Evolutionary conservation across 2,797 vertebrate species (phyloP).

Genomic region (Oryzias dopingdopingensis): DNA sequence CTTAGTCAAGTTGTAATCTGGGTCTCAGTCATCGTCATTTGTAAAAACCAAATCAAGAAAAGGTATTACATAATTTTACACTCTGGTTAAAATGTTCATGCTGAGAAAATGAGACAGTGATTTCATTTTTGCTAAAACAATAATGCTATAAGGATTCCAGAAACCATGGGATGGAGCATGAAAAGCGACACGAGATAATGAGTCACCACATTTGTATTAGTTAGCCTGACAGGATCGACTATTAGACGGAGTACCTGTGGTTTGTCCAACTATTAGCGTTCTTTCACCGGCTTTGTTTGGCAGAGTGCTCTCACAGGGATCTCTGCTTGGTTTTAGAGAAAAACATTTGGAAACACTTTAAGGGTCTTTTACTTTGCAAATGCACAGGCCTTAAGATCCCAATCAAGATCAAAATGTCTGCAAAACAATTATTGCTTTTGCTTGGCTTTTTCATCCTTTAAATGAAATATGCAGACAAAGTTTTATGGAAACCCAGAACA

Average conservation of each 20-base stretch:
- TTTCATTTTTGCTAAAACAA: slow-evolving; percentile 40
- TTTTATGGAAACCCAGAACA: slow-evolving; percentile 29
- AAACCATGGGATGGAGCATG: slow-evolving; percentile 23
- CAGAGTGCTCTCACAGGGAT: slow-evolving; percentile 33
- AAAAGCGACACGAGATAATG: slow-evolving; percentile 26
- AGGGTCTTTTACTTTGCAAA: slow-evolving; percentile 35
- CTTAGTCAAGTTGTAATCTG: slow-evolving; percentile 8
- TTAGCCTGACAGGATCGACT: slow-evolving; percentile 23
- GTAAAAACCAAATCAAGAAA: slow-evolving; percentile 16
- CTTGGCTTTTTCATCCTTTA: slow-evolving; percentile 35
- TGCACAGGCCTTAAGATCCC: slow-evolving; percentile 58
- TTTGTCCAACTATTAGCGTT: slow-evolving; percentile 39
- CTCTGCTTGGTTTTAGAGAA: slow-evolving; percentile 46
- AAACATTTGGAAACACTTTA: slow-evolving; percentile 46
- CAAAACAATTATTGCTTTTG: slow-evolving; percentile 40
- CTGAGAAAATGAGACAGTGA: slow-evolving; percentile 23
- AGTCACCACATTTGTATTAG: slow-evolving; percentile 33
- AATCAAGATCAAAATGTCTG: slow-evolving; percentile 65
- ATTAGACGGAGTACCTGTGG: slow-evolving; percentile 34
- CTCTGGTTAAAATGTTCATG: slow-evolving; percentile 24
- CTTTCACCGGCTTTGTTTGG: slow-evolving; percentile 28
- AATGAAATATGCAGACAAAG: slow-evolving; percentile 22
- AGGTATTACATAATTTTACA: slow-evolving; percentile 26
- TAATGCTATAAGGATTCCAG: slow-evolving; percentile 32
- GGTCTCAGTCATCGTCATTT: slow-evolving; percentile 27